Base-by-base conservation (phyloP, 2,797 vertebrate genomes). In the Eulemur albifrons region DNA sequence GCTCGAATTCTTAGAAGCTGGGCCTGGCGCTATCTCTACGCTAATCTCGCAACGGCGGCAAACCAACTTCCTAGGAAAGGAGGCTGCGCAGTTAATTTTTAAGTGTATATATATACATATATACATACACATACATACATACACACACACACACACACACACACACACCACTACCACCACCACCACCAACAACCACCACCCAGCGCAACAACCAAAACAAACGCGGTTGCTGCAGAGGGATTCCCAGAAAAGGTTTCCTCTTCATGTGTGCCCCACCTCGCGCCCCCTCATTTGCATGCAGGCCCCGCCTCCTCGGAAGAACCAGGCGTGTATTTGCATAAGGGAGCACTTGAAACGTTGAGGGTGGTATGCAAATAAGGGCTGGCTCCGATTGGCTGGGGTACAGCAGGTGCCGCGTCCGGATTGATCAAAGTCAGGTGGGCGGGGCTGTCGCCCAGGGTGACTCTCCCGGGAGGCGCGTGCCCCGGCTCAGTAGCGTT, bases 351-450 rank as follows among this genome's bases (percentile, higher is more conserved):
- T 82, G 94, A 94, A 95, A 88, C 90, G 73, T 90, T 81, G 88
- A 94, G 88, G 96, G 94, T 91, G 97, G 96, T 95, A 95, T 97
- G 97, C 96, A 98, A 97, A 97, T 97, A 88, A 95, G 95, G 59
- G 10, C 65, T 80, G 82, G 35, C 79, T 98, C 96, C 73, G 93
- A 98, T 98, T 98, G 97, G 97, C 95, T 97, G 63, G 59, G 93
- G 92, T 97, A 97, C 97, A 97, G 97, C 97, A 98, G 97, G 97
- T 97, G 97, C 97, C 93, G 91, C 65, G 94, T 94, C 95, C 75
- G 79, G 97, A 97, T 97, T 97, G 97, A 97, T 97, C 97, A 97
- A 97, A 97, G 90, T 87, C 93, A 91, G 93, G 93, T 97, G 91
- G 97, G 97, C 96, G 97, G 97, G 94, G 94, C 88, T 52, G 91